phyloP scores from a whole-genome alignment of 92 coral and sea anemone genomes.

The Heliopora coerulea region DNA sequence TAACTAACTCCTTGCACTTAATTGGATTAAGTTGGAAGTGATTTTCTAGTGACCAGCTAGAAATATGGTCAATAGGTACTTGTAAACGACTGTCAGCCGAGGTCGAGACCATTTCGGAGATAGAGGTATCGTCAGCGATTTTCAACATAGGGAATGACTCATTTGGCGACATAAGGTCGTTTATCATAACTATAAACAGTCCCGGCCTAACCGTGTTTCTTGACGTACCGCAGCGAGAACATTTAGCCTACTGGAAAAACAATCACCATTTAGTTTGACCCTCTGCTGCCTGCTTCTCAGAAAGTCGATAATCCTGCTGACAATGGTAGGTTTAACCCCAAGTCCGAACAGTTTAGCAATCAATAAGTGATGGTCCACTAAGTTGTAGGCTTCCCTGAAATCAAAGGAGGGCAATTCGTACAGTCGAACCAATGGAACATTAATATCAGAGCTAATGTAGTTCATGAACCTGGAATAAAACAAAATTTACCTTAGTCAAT shows the following conservation, averaged over 20 bases:
- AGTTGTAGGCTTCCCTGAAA: constrained; percentile 49
- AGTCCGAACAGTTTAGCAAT: constrained; percentile 44
- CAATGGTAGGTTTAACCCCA: constrained; percentile 39
- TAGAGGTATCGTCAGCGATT: too few species aligned
- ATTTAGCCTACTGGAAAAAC: constrained; percentile 6
- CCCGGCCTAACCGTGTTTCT: constrained; percentile 22
- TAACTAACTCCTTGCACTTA: too few species aligned
- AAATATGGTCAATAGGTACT: too few species aligned
- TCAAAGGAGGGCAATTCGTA: constrained; percentile 32
- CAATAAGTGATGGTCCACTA: too few species aligned
- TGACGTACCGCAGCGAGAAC: constrained; percentile 12
- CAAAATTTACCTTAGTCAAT: constrained; percentile 18
- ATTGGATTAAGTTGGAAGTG: too few species aligned
- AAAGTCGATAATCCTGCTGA: constrained; percentile 50
- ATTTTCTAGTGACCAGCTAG: too few species aligned
- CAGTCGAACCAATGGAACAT: constrained; percentile 44
- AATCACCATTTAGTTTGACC: constrained; percentile 3
- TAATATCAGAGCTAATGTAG: constrained; percentile 35
- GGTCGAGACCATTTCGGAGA: too few species aligned
- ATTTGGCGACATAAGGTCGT: constrained; percentile 2
- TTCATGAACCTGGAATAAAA: constrained; percentile 22
- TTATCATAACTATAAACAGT: constrained; percentile 37
- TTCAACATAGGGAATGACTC: too few species aligned
- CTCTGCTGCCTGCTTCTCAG: constrained; percentile 23
- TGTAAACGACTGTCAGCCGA: too few species aligned